phyloP scores from a whole-genome alignment of 2,888 invertebrate genomes.

The Cacoxenus indagator region DNA sequence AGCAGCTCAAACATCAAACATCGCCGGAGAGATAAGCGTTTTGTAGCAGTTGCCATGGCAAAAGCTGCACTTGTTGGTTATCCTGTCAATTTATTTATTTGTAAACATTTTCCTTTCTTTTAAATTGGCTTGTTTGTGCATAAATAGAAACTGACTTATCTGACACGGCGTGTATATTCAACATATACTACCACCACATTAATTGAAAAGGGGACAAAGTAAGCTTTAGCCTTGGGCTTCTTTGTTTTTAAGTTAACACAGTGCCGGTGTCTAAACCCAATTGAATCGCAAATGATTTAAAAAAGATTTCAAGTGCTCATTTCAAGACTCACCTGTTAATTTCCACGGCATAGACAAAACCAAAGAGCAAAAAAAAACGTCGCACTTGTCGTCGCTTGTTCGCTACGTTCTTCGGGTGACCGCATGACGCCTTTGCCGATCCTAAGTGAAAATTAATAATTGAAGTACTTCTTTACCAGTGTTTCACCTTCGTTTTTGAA shows the following conservation, averaged over 20 bases:
- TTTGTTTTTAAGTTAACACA: too few relatives aligned
- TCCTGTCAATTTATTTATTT: constrained; percentile 50
- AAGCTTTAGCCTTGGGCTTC: too few relatives aligned
- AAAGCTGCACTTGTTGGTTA: constrained; percentile 51
- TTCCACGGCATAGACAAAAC: not conserved
- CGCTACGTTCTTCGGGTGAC: constrained; percentile 20
- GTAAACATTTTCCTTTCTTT: constrained; percentile 12
- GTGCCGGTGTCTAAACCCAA: too few relatives aligned
- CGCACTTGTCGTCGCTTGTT: not conserved
- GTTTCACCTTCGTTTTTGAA: not conserved
- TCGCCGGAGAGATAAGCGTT: constrained; percentile 19
- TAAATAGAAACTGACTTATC: not conserved
- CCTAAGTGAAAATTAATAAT: constrained; percentile 45
- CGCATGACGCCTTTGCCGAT: constrained; percentile 19
- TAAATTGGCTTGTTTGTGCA: not conserved
- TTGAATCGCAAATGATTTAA: too few relatives aligned
- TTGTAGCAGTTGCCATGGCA: not conserved
- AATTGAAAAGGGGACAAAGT: too few relatives aligned
- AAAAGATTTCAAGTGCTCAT: too few relatives aligned
- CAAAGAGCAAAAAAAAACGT: not conserved
- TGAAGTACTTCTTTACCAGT: constrained; percentile 38
- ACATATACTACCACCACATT: too few relatives aligned
- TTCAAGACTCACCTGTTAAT: not conserved
- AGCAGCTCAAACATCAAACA: constrained; percentile 13
- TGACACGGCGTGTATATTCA: not conserved